These are phyloP conservation scores for Euproctis similis DNA, from an alignment of 2,888 invertebrate genomes.

Conservation along the genomic window DNA sequence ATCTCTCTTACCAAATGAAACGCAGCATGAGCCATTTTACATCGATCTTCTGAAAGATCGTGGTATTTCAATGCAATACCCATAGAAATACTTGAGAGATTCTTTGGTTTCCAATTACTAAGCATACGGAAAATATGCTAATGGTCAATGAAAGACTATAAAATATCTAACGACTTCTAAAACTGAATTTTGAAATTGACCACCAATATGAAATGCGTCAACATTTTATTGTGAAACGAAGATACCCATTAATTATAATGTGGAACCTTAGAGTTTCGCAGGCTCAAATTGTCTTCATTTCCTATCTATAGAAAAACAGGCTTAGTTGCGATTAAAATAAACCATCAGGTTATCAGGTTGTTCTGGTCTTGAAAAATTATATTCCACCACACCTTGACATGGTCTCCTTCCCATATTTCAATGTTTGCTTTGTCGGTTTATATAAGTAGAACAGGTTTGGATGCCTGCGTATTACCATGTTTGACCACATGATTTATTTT, in stretches of 20 bases:
- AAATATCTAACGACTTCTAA: too few relatives aligned
- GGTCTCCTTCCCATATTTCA: conserved; percentile 56
- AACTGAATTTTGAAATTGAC: too few relatives aligned
- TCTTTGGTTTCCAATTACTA: too few relatives aligned
- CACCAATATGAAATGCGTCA: too few relatives aligned
- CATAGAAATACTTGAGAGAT: too few relatives aligned
- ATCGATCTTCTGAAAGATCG: too few relatives aligned
- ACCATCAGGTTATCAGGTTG: conserved; percentile 67
- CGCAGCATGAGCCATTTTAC: too few relatives aligned
- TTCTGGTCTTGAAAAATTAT: conserved; percentile 69
- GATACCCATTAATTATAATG: conserved; percentile 20
- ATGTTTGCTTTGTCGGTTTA: conserved; percentile 54
- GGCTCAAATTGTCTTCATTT: conserved; percentile 74
- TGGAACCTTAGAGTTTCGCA: conserved; percentile 61
- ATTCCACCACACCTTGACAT: conserved; percentile 64
- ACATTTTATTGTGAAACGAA: too few relatives aligned
- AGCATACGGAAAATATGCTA: too few relatives aligned
- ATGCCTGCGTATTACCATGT: conserved; percentile 43
- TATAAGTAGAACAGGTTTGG: conserved; percentile 59
- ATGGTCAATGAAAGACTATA: too few relatives aligned
- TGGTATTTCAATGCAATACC: too few relatives aligned
- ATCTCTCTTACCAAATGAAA: too few relatives aligned
- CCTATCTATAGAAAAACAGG: conserved; percentile 68
- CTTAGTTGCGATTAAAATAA: conserved; percentile 45
- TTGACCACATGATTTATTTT: conserved; percentile 34